Evolutionary conservation across 2,888 invertebrate genomes (phyloP), one percentile per base, ranked within the genome.

Genomic region (Dinocampus coccinellae): DNA sequence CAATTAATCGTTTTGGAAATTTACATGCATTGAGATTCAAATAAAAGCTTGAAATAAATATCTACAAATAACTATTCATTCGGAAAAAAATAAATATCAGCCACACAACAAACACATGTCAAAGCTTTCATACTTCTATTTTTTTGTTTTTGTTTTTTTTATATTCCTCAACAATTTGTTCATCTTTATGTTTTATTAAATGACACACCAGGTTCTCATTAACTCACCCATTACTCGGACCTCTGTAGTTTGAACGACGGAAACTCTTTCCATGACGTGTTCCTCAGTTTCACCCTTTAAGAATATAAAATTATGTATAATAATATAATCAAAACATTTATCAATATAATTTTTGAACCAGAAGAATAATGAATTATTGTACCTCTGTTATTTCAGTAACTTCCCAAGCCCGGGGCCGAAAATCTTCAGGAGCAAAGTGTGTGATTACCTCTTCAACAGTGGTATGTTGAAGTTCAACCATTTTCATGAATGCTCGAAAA

Each of bases 391-490:
- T 90, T 88, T 92, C 92, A 79, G 91, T 91, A 75, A 91, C 90
- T 89, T 95, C 95, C 95, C 95, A 95, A 82, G 93, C 92, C 73
- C 92, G 91, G 57, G 93, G 92, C 75, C 93, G 92, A 84, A 96
- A 96, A 88, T 96, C 96, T 88, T 95, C 94, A 2, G 94, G 94
- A 73, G 92, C 92, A 83, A 96, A 94, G 81, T 94, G 92, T 2
- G 93, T 92, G 77, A 96, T 93, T 24, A 95, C 93, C 87, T 95
- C 95, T 87, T 96, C 95, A 24, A 96, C 93, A 0, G 94, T 93
- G 64, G 92, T 92, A 82, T 95, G 93, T 81, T 93, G 92, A 71
- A 93, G 89, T 83, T 95, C 94, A 9, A 96, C 92, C 94, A 96
- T 95, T 82, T 92, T 92, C 89, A 96, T 92, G 85, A 96, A 94